These are phyloP conservation scores for Otolemur garnettii DNA, from an alignment of 2,113 vertebrate species.

Conservation along the genomic window DNA sequence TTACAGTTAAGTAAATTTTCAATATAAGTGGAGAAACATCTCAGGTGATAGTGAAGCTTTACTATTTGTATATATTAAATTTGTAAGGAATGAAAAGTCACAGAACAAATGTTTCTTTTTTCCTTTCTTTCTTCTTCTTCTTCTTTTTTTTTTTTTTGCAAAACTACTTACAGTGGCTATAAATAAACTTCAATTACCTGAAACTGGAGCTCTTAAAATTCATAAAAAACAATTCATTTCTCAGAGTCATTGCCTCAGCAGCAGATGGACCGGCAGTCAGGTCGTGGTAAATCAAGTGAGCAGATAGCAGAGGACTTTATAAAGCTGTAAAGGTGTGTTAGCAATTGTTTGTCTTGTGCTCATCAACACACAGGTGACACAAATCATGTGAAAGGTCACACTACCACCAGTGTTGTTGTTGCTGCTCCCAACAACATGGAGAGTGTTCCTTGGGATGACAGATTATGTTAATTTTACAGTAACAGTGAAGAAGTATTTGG, in stretches of 20 bases:
- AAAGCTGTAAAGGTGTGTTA: background rate
- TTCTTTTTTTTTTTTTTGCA: no score
- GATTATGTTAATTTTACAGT: background rate
- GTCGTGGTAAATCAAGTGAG: accelerated
- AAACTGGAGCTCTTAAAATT: background rate
- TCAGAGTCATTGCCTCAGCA: background rate
- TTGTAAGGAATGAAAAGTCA: background rate
- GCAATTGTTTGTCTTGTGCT: background rate
- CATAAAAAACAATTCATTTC: background rate
- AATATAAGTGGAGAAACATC: no score
- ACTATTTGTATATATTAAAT: background rate
- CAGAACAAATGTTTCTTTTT: background rate
- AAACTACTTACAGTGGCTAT: background rate
- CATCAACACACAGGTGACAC: background rate
- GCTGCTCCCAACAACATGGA: accelerated
- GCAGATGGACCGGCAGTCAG: accelerated
- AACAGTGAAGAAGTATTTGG: accelerated
- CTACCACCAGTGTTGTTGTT: accelerated
- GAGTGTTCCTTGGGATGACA: accelerated
- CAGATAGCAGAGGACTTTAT: accelerated
- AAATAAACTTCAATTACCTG: background rate
- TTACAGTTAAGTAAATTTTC: background rate
- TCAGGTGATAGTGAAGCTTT: background rate
- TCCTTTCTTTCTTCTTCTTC: no score
- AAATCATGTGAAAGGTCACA: background rate